Base-by-base conservation (phyloP, 2,797 vertebrate genomes). In the Muscicapa comitata region DNA sequence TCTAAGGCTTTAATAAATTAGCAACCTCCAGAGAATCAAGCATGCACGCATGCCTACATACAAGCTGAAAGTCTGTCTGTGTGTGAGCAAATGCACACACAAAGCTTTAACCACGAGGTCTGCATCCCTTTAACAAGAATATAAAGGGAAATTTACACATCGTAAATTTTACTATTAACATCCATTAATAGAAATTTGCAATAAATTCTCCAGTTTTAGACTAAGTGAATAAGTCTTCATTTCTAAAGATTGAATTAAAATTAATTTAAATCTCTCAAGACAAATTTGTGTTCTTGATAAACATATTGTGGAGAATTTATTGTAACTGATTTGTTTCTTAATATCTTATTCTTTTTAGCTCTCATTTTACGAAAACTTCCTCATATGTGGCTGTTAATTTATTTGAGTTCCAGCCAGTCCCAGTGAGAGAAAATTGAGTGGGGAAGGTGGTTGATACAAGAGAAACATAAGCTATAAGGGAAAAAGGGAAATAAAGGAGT, bases 401-500 rank as follows among this genome's bases (percentile, higher is more conserved):
- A 53, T 79, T 14, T 50, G 19, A 66, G 10, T 70, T 90, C 72
- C 40, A 84, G 3, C 1, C 4, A 76, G 51, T 62, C 37, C 80
- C 71, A 61, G 29, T 73, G 80, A 84, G 72, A 35, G 7, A 10
- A 77, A 59, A 70, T 0, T 29, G 58, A 53, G 12, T 23, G 42
- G 25, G 9, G 53, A 55, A 88, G 58, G 11, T 55, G 13, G 23
- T 68, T 78, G 37, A 66, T 84, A 84, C 62, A 84, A 86, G 45
- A 47, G 28, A 81, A 96, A 87, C 20, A 76, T 14, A 51, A n/a
- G 43, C 65, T 88, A 18, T 40, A 68, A 72, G 66, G 48, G 35
- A 92, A 85, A 88, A 5, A 54, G 66, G 86, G 88, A 84, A 90
- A 86, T 73, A 88, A 92, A 88, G 31, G 58, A 84, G 45, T 81